Conservation (phyloP, 2,888 invertebrate genomes). For the Dicycla oo region DNA sequence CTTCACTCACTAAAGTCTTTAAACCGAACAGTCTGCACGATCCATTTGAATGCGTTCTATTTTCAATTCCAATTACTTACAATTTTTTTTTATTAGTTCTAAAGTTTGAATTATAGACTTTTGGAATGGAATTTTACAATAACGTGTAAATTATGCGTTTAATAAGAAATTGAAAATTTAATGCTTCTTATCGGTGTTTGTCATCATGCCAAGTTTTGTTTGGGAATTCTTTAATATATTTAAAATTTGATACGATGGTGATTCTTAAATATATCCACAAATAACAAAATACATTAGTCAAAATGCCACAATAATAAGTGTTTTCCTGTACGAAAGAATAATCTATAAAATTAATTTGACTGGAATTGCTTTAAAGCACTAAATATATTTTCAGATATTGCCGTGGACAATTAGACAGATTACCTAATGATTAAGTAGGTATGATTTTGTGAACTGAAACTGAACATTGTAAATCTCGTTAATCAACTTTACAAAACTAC, state of each 20-base stretch:
- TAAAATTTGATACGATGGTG: constrained; percentile 46
- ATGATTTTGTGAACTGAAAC: neutral
- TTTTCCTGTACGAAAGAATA: constrained; percentile 41
- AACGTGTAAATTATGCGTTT: constrained; percentile 10
- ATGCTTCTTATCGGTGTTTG: constrained; percentile 51
- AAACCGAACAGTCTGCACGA: constrained; percentile 52
- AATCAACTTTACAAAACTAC: constrained; percentile 23
- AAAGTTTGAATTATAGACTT: constrained; percentile 32
- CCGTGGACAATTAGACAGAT: constrained; percentile 37
- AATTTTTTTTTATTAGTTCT: constrained; percentile 8
- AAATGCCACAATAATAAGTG: constrained; percentile 53
- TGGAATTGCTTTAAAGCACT: constrained; percentile 40
- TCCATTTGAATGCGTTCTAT: constrained; percentile 55
- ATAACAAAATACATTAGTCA: constrained; percentile 58
- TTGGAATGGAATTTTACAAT: constrained; percentile 32
- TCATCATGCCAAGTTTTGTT: constrained; percentile 59
- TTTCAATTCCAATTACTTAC: constrained; percentile 28
- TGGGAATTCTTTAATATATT: constrained; percentile 39
- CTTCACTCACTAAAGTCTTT: constrained; percentile 65
- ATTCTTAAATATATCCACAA: constrained; percentile 56
- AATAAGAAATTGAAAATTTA: constrained; percentile 54
- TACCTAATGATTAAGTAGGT: constrained; percentile 7
- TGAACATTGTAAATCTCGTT: neutral
- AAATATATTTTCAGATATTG: constrained; percentile 16
- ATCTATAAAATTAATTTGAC: constrained; percentile 45